Percentiles rank a stretch among this genome's conserved stretches.
These are phyloP conservation scores for Trisateles emortualis DNA, from an alignment of 2,888 invertebrate genomes.

Conservation along the genomic window DNA sequence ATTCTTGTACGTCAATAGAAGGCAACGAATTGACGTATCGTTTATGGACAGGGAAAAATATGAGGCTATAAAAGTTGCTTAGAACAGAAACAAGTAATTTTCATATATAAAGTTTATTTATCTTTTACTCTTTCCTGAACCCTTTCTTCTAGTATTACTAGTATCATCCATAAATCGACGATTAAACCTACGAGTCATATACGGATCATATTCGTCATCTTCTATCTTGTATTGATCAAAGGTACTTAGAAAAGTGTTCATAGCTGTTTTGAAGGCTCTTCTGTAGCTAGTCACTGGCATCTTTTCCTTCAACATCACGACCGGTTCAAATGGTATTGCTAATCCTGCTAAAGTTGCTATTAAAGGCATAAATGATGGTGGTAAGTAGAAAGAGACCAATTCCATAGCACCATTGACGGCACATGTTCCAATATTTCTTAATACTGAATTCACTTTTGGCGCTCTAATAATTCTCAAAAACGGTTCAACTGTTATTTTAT, in stretches of 20 bases:
- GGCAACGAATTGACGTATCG: too few relatives aligned
- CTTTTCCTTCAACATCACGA: slow-evolving; percentile 68
- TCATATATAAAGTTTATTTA: not conserved
- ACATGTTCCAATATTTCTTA: slow-evolving; percentile 75
- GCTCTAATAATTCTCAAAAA: slow-evolving; percentile 52
- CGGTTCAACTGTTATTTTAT: slow-evolving; percentile 53
- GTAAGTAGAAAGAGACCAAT: slow-evolving; percentile 69
- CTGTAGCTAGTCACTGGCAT: slow-evolving; percentile 79
- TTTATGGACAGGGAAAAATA: too few relatives aligned
- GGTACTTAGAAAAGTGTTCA: slow-evolving; percentile 69
- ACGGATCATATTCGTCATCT: slow-evolving; percentile 69
- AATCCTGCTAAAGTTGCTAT: slow-evolving; percentile 76
- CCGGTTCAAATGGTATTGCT: slow-evolving; percentile 78
- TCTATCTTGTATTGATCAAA: slow-evolving; percentile 71
- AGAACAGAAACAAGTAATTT: too few relatives aligned
- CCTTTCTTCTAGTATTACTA: too few relatives aligned
- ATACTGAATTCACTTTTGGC: slow-evolving; percentile 67
- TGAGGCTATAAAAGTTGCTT: too few relatives aligned
- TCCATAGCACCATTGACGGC: slow-evolving; percentile 79
- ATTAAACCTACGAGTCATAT: slow-evolving; percentile 76
- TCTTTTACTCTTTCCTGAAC: not conserved
- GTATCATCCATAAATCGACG: slow-evolving; percentile 63
- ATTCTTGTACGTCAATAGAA: too few relatives aligned
- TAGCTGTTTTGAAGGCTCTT: slow-evolving; percentile 72
- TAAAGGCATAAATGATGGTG: slow-evolving; percentile 75